These are phyloP conservation scores for Chironomus striatipennis DNA, from an alignment of 1,140 invertebrate species.

Conservation along the genomic window DNA sequence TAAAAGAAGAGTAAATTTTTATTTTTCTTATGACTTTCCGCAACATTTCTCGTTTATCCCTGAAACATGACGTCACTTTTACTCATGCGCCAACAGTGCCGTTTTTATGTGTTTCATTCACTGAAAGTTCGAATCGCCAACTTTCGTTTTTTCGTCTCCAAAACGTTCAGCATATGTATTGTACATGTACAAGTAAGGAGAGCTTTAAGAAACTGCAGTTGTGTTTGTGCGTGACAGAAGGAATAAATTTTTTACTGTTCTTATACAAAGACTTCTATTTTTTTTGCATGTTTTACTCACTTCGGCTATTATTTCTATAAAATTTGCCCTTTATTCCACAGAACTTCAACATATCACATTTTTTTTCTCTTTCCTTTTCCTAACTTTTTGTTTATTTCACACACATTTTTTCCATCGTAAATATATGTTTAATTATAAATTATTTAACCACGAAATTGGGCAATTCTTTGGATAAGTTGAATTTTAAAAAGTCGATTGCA, in stretches of 20 bases:
- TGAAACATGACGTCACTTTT: slow-evolving; percentile 17
- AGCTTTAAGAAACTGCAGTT: not conserved
- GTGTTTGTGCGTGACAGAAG: not conserved
- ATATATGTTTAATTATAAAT: slow-evolving; percentile 19
- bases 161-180: not conserved
- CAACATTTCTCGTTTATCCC: slow-evolving; percentile 19
- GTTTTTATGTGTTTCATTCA: slow-evolving; percentile 2
- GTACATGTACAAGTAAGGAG: not conserved
- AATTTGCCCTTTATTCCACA: not conserved
- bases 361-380: no score
- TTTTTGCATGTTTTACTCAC: not conserved
- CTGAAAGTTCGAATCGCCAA: not conserved
- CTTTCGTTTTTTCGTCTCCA: not conserved
- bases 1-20: not conserved
- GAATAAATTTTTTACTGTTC: not conserved
- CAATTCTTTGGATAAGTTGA: no score
- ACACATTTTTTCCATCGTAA: not conserved
- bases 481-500: no score
- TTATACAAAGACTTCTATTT: not conserved
- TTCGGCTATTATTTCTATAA: not conserved
- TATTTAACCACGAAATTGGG: slow-evolving; percentile 21
- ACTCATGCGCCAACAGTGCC: slow-evolving; percentile 17
- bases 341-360: no score
- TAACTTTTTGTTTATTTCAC: not conserved
- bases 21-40: not conserved